Conservation (phyloP, 2,797 vertebrate species). For the Sebastes matsubarae region DNA sequence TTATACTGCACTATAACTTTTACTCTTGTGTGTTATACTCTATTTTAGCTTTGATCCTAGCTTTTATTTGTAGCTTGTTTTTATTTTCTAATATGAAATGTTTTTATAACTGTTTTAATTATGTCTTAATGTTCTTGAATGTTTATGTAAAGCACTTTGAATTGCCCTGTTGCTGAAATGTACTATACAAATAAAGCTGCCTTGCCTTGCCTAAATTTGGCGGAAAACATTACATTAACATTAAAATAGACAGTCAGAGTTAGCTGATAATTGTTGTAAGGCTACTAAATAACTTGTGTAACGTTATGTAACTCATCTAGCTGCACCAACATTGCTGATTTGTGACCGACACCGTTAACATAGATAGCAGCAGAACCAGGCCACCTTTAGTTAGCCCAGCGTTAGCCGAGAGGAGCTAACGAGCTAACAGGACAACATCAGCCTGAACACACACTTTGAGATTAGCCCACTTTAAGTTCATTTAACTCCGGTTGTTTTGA, state of each 20-base stretch:
- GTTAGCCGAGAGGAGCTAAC: slow-evolving; percentile 72
- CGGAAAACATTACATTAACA: background rate
- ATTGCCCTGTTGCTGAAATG: no score
- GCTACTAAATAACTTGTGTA: background rate
- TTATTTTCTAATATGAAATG: no score
- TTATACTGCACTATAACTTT: no score
- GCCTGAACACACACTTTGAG: slow-evolving; percentile 48
- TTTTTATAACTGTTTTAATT: no score
- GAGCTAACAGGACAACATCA: slow-evolving; percentile 73
- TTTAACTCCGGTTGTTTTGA: slow-evolving; percentile 12
- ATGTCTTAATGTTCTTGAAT: no score
- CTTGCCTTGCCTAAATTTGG: background rate
- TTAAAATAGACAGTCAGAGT: background rate
- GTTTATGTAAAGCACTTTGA: no score
- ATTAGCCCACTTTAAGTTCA: slow-evolving; percentile 49
- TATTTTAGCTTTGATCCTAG: no score
- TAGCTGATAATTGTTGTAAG: background rate
- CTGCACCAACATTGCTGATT: slow-evolving; percentile 26
- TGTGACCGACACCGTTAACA: slow-evolving; percentile 14
- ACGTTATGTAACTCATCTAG: background rate
- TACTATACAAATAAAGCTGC: no score
- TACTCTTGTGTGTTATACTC: no score
- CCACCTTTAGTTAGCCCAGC: slow-evolving; percentile 39
- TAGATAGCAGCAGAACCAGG: slow-evolving; percentile 55
- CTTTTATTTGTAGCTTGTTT: no score